Evolutionary conservation across 2,797 vertebrate genomes (phyloP).

Genomic region (Rallus crepitans): DNA sequence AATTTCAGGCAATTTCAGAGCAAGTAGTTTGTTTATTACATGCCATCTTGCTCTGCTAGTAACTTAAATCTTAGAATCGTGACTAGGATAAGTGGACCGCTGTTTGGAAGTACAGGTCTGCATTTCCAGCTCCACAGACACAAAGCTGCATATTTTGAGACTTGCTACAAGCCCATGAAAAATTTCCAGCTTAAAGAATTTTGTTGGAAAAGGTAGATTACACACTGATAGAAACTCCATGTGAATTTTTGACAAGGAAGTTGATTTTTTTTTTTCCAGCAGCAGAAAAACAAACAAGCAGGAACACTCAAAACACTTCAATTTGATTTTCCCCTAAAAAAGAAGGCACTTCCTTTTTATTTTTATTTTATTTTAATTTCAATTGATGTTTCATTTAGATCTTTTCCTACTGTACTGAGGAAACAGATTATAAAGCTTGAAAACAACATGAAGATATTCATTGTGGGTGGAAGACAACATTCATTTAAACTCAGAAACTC

Average conservation of each 20-base stretch:
- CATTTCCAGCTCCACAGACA: background rate
- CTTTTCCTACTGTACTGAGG: background rate
- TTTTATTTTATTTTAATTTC: conserved; percentile 15
- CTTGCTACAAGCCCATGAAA: background rate
- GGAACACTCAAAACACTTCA: background rate
- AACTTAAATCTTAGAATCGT: background rate
- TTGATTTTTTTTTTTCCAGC: background rate
- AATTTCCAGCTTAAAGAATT: background rate
- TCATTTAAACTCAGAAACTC: background rate
- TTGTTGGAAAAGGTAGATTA: background rate
- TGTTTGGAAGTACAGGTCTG: background rate
- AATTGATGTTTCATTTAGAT: background rate
- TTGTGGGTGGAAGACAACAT: conserved; percentile 3
- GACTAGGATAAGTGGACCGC: background rate
- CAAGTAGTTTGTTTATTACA: background rate
- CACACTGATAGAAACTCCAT: background rate
- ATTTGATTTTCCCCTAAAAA: background rate
- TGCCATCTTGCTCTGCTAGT: background rate
- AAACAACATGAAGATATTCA: conserved; percentile 12
- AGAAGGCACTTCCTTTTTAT: background rate
- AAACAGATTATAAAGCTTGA: conserved; percentile 17
- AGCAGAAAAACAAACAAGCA: background rate
- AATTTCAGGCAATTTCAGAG: background rate
- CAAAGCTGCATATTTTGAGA: background rate
- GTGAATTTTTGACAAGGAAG: background rate